A percentile compares a stretch with the other conserved stretches of the same genome.
Conservation (phyloP, 2,797 vertebrate species). For the Enteromius anoplus region DNA sequence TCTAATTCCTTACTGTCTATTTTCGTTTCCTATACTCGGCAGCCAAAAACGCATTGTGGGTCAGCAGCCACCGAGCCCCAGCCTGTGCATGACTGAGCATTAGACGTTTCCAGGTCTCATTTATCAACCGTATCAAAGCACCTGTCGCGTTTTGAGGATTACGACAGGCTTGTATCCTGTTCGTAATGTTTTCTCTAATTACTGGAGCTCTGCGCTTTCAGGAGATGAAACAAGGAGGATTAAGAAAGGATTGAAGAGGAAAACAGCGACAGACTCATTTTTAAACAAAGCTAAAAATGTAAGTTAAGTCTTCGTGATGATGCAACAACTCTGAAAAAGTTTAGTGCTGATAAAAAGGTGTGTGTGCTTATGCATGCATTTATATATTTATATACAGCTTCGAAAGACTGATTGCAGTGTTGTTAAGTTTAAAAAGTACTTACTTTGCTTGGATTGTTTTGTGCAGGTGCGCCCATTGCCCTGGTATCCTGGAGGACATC, state of each 20-base stretch:
- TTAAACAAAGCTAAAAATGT: constrained; percentile 6
- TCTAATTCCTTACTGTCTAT: constrained; percentile 6
- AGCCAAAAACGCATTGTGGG: constrained; percentile 43
- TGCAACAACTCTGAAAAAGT: constrained; percentile 12
- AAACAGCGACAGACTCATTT: constrained; percentile 11
- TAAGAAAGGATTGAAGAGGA: constrained; percentile 21
- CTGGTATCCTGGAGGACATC: constrained; percentile 77
- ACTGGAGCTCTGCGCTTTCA: constrained; percentile 22
- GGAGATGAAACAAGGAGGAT: constrained; percentile 38
- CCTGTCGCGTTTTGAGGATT: constrained; percentile 37
- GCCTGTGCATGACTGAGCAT: constrained; percentile 17
- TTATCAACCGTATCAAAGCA: constrained; percentile 48
- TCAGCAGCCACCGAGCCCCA: constrained; percentile 21
- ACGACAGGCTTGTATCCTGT: constrained; percentile 31
- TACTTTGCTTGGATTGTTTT: constrained; percentile 68
- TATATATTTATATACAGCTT: background rate
- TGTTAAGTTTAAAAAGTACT: background rate
- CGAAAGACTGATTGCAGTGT: background rate
- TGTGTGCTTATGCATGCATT: background rate
- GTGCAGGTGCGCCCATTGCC: constrained; percentile 77
- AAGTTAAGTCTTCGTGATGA: background rate
- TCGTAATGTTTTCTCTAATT: constrained; percentile 36
- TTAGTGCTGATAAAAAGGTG: background rate
- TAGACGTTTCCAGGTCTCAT: constrained; percentile 28
- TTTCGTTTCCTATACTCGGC: background rate